phyloP scores from a whole-genome alignment of 2,888 invertebrate genomes.

The Sepioteuthis lessoniana region DNA sequence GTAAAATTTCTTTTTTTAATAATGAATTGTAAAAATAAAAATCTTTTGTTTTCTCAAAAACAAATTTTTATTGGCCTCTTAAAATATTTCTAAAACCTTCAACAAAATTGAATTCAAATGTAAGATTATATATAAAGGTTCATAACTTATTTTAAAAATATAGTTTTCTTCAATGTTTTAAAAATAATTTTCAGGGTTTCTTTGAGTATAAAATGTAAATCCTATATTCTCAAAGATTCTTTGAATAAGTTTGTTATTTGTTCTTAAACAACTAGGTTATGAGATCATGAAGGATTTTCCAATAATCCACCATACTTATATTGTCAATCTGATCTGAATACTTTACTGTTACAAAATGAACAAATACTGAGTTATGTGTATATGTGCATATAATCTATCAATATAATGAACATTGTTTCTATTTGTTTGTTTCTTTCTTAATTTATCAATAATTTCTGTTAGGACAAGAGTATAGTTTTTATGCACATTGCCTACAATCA shows the following conservation, averaged over 20 bases:
- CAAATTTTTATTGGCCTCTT: not conserved
- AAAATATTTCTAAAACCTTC: not conserved
- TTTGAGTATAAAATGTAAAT: not conserved
- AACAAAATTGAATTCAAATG: not conserved
- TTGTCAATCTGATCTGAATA: not conserved
- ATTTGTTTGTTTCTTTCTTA: no score
- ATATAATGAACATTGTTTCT: no score
- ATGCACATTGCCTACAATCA: no score
- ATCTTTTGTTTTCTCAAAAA: not conserved
- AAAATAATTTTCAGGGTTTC: not conserved
- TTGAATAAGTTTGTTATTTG: not conserved
- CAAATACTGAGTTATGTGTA: not conserved
- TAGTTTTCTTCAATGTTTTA: not conserved
- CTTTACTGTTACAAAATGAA: not conserved
- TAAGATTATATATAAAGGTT: not conserved
- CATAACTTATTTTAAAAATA: not conserved
- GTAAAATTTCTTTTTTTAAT: not conserved
- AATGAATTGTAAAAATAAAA: not conserved
- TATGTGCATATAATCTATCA: not conserved
- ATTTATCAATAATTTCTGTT: no score
- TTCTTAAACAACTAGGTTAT: not conserved
- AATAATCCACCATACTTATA: not conserved
- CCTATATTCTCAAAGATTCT: not conserved
- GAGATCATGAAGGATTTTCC: not conserved
- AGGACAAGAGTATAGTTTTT: no score